Evolutionary conservation across 2,888 invertebrate genomes (phyloP).

Genomic region (Lepetodrilus schrolli): DNA sequence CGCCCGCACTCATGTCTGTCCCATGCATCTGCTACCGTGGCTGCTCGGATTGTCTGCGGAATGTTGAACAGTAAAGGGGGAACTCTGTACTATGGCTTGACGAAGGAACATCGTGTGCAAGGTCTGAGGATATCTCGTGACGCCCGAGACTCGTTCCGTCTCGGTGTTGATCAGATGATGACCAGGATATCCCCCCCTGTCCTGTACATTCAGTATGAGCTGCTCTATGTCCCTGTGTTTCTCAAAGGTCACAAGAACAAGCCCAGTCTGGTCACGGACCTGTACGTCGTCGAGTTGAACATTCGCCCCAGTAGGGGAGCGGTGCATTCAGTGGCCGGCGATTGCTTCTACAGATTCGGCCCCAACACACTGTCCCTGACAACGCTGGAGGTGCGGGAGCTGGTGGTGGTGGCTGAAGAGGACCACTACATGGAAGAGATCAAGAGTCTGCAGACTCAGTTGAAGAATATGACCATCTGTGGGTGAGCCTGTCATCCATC

Average conservation of each 20-base stretch:
- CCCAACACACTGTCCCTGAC: constrained; percentile 40
- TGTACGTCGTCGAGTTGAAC: not conserved
- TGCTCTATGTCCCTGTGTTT: constrained; percentile 47
- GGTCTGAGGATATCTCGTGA: constrained; percentile 52
- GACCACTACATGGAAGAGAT: constrained; percentile 41
- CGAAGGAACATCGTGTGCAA: constrained; percentile 40
- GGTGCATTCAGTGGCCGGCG: constrained; percentile 7
- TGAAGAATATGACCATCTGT: constrained; percentile 1
- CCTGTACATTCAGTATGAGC: constrained; percentile 49
- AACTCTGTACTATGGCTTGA: constrained; percentile 52
- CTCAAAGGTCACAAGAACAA: constrained; percentile 22
- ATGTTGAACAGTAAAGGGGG: constrained; percentile 50
- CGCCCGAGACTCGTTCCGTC: constrained; percentile 53
- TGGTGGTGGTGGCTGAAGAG: constrained; percentile 50
- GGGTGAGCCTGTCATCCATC: no score
- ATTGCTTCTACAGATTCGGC: constrained; percentile 53
- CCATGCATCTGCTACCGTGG: constrained; percentile 36
- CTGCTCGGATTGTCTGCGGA: constrained; percentile 50
- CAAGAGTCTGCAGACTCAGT: not conserved
- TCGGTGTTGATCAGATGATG: constrained; percentile 52
- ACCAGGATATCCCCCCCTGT: constrained; percentile 45
- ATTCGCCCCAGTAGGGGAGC: not conserved
- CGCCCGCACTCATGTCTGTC: constrained; percentile 37
- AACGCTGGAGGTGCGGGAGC: constrained; percentile 48
- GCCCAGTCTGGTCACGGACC: not conserved